Evolutionary conservation across 2,113 vertebrate species (phyloP).

Genomic region (Hyperopisus bebe): DNA sequence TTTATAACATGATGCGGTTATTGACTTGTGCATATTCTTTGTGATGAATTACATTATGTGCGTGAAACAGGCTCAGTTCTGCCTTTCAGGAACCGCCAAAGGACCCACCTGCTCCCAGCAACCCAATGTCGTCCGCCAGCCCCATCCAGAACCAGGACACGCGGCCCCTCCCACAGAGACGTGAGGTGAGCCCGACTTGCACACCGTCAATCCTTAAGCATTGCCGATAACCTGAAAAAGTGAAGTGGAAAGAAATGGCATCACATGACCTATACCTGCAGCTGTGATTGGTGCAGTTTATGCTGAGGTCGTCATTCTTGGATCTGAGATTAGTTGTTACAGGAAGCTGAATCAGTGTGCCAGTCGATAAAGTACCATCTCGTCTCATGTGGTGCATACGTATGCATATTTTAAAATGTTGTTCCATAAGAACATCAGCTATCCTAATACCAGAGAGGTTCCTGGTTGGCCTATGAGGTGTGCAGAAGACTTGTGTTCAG

Average conservation of each 20-base stretch:
- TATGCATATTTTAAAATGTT: neutral
- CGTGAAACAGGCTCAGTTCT: neutral
- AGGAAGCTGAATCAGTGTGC: neutral
- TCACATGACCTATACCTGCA: neutral
- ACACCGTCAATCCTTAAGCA: neutral
- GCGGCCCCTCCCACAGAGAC: neutral
- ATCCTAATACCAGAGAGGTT: neutral
- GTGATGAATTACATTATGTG: neutral
- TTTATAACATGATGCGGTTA: neutral
- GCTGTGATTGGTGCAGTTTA: neutral
- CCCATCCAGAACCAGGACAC: neutral
- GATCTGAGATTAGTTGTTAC: neutral
- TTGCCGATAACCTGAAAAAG: neutral
- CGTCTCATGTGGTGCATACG: neutral
- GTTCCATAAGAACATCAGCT: neutral
- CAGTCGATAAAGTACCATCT: neutral
- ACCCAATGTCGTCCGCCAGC: neutral
- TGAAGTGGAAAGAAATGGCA: neutral
- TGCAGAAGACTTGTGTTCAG: neutral
- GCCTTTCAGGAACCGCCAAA: neutral
- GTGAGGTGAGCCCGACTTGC: neutral
- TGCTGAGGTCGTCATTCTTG: neutral
- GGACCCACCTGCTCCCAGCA: neutral
- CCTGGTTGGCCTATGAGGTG: neutral
- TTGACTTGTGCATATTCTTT: neutral